Percentiles rank a stretch among this genome's conserved stretches.
phyloP scores from a whole-genome alignment of 30 jellyfish, hydroid and myxozoan species.

The Pseudorhiza aurosa region DNA sequence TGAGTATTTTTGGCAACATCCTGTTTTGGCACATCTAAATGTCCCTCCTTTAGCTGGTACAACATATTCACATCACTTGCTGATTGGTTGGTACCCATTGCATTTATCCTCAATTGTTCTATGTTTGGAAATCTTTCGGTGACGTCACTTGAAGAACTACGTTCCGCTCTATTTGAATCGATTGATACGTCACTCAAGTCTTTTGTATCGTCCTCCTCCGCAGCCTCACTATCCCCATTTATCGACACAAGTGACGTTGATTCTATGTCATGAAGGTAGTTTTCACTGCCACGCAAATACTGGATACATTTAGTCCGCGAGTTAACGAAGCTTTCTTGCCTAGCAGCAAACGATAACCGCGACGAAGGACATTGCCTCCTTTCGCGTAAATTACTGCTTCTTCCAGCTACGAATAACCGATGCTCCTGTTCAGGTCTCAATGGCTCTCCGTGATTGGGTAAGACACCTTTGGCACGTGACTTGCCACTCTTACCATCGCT shows the following conservation, averaged over 20 bases:
- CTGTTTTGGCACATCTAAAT: constrained; percentile 21
- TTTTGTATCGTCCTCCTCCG: not conserved
- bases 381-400: not conserved
- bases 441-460: not conserved
- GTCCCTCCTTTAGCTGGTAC: constrained; percentile 45
- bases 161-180: constrained; percentile 2
- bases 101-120: constrained; percentile 20
- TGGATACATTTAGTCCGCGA: not conserved
- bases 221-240: not conserved
- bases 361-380: not conserved
- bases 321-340: not conserved
- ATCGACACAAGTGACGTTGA: not conserved
- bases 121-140: constrained; percentile 15
- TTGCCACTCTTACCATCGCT: not conserved
- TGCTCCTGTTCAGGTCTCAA: not conserved
- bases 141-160: not conserved
- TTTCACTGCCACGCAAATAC: not conserved
- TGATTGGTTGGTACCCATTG: not conserved
- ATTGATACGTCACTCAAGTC: not conserved
- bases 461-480: not conserved
- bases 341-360: not conserved
- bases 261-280: not conserved
- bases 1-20: not conserved
- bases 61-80: constrained; percentile 27
- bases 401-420: not conserved